Evolutionary conservation across 1,140 invertebrate species (phyloP), one percentile per base, ranked within the genome.

Genomic region (Lutraria rhynchaena): DNA sequence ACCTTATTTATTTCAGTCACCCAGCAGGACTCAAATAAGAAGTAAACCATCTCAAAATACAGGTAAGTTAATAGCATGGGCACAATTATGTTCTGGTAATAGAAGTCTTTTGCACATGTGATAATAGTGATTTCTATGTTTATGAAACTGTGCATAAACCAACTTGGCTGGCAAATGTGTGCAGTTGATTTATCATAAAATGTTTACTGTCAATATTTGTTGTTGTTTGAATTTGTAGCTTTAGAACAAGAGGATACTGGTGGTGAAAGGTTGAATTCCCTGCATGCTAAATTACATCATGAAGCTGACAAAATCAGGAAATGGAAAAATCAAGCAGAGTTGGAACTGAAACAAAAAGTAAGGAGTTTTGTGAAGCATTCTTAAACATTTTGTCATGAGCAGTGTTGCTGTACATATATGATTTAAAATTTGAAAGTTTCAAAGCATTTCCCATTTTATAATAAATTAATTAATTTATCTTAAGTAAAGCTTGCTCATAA

Each of bases 241-340:
- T n/a, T 55, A 55, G 27, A 55, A 9, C 5, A 7, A 9, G 19
- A 22, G 4, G n/a, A 22, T 55, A n/a, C 53, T 55, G 19, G 55
- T 74, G 67, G 57, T 74, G 87, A 89, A 46, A 74, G 86, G 57
- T 77, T 90, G 17, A 82, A 83, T n/a, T 86, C 88, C 31, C 82
- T 90, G 11, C 89, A 91, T 88, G 87, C 86, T 24, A 89, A 88
- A 69, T 73, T 91, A 37, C 89, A 90, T 46, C 87, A 89, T 46
- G 90, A 91, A 53, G 90, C 90, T 67, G 90, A 91, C 71, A 88
- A 87, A 82, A 90, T 91, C n/a, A 73, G 89, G 41, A 89, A 90
- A 82, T 91, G 90, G 90, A 91, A 91, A 87, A 78, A 87, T 55
- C 87, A 91, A 51, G 90, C 88, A 76, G 90, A 91, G 84, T 85